phyloP scores from a whole-genome alignment of 1,140 invertebrate genomes.

The Pseudoatta argentina region DNA sequence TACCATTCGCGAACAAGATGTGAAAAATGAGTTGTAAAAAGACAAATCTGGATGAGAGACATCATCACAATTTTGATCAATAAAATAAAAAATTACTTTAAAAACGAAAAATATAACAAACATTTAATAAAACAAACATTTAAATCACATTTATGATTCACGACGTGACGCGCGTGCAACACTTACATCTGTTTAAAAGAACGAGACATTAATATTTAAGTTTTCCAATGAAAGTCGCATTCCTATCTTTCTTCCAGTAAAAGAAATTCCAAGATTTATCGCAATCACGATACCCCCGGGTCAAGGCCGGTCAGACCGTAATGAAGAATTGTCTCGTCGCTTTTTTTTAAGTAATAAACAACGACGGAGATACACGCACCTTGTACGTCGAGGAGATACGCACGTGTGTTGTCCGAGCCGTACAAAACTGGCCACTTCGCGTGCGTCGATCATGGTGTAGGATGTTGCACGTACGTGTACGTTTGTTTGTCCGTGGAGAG shows the following conservation, averaged over 20 bases:
- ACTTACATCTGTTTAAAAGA: neutral
- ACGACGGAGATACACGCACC: neutral
- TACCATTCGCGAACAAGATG: neutral
- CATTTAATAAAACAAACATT: no score
- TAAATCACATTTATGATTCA: neutral
- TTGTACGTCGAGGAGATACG: conserved; percentile 1
- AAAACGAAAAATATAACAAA: neutral
- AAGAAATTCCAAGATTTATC: conserved; percentile 2
- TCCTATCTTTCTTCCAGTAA: neutral
- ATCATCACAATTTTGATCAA: neutral
- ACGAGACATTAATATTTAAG: neutral
- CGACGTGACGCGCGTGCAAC: neutral
- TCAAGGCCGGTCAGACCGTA: neutral
- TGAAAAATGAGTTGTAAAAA: neutral
- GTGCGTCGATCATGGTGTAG: conserved; percentile 22
- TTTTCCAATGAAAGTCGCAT: neutral
- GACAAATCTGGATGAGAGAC: neutral
- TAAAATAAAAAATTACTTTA: neutral
- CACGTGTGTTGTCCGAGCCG: conserved; percentile 14
- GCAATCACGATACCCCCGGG: neutral
- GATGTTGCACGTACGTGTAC: conserved; percentile 35
- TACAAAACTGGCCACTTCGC: conserved; percentile 24
- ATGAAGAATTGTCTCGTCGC: neutral
- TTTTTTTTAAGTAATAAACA: neutral
- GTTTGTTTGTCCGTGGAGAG: conserved; percentile 72